These are phyloP conservation scores for Serranus cabrilla DNA, from an alignment of 2,797 vertebrate species.

Conservation along the genomic window DNA sequence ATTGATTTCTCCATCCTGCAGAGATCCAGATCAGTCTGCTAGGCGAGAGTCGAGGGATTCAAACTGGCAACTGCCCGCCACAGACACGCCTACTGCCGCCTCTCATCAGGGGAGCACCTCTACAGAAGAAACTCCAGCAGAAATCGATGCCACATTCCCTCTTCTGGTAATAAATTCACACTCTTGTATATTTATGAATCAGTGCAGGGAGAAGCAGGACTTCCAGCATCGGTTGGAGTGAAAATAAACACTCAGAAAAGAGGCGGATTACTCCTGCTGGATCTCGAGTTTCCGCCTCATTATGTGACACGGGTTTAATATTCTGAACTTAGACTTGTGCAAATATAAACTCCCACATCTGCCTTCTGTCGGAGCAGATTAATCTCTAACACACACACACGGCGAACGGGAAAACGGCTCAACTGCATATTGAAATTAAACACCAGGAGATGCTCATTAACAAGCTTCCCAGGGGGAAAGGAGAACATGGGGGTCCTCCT, in stretches of 20 bases:
- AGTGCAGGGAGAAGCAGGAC: neutral
- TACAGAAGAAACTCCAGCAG: neutral
- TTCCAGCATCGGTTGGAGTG: neutral
- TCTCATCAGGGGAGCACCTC: neutral
- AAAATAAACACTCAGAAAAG: neutral
- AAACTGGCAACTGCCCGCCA: constrained; percentile 25
- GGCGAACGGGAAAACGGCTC: neutral
- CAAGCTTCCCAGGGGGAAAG: constrained; percentile 2
- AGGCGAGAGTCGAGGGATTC: constrained; percentile 21
- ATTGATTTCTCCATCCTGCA: constrained; percentile 16
- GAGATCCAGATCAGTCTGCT: neutral
- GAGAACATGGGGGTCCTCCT: neutral
- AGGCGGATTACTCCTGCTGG: neutral
- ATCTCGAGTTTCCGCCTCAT: constrained; percentile 25
- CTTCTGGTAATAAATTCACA: neutral
- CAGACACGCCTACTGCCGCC: neutral
- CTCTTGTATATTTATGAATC: constrained; percentile 20
- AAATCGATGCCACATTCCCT: constrained; percentile 4
- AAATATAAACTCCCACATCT: constrained; percentile 50
- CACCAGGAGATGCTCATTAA: constrained; percentile 36
- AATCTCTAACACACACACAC: neutral
- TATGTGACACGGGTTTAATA: constrained; percentile 16
- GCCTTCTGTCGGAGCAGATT: constrained; percentile 32
- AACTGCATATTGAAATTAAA: constrained; percentile 36
- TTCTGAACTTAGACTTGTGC: constrained; percentile 29